phyloP scores from a whole-genome alignment of 1,140 invertebrate species.

The Caenorhabditis latens region DNA sequence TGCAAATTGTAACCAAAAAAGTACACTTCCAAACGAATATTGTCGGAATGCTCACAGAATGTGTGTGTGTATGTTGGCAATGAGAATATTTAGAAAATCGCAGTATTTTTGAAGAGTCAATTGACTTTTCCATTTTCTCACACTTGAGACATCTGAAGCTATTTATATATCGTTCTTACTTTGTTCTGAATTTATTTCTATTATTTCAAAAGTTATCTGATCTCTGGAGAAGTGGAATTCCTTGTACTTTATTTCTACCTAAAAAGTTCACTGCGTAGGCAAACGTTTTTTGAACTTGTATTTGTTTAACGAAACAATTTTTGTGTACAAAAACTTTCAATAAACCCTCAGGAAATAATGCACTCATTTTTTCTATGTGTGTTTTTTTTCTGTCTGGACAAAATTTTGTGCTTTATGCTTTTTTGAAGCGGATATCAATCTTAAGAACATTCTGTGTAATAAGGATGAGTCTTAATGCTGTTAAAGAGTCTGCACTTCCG shows the following conservation, averaged over 20 bases:
- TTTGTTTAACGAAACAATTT: too few relatives aligned
- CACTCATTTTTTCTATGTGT: too few relatives aligned
- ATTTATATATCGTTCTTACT: neutral
- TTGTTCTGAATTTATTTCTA: neutral
- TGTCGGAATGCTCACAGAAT: neutral
- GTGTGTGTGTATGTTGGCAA: neutral
- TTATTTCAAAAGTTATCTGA: too few relatives aligned
- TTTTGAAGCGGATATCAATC: too few relatives aligned
- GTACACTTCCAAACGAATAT: constrained; percentile 2
- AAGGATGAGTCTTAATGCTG: too few relatives aligned
- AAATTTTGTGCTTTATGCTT: too few relatives aligned
- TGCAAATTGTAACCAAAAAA: constrained; percentile 37
- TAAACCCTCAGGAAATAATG: neutral
- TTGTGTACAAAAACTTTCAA: neutral
- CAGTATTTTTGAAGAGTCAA: neutral
- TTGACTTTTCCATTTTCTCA: constrained; percentile 44
- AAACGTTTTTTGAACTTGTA: too few relatives aligned
- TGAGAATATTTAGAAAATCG: neutral
- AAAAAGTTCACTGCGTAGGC: too few relatives aligned
- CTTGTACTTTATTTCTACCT: too few relatives aligned
- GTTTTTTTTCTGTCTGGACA: neutral
- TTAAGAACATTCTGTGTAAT: too few relatives aligned
- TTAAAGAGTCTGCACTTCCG: too few relatives aligned
- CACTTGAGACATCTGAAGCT: constrained; percentile 13
- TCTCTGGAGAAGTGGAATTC: too few relatives aligned